Percentiles rank a stretch among this genome's conserved stretches.
Evolutionary conservation across 2,797 vertebrate species (phyloP).

Genomic region (Fistularia commersonii): DNA sequence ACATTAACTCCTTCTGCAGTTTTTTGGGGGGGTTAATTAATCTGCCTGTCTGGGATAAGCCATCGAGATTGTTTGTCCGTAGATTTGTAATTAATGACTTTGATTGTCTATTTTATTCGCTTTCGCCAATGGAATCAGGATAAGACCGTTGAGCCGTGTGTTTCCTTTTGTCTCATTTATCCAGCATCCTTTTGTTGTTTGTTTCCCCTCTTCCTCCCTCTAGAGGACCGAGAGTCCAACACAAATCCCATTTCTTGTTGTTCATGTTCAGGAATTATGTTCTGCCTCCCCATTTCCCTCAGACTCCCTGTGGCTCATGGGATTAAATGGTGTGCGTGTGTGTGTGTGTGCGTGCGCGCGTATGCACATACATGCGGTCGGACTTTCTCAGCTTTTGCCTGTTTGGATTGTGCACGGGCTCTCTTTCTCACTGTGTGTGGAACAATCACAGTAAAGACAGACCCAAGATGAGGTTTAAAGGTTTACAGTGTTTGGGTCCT

Average conservation of each 20-base stretch:
- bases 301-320: conserved; percentile 61
- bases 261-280: conserved; percentile 66
- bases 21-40: conserved; percentile 25
- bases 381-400: conserved; percentile 12
- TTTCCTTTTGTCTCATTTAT: conserved; percentile 45
- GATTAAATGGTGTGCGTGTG: conserved; percentile 60
- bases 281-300: conserved; percentile 55
- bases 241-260: conserved; percentile 65
- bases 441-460: conserved; percentile 26
- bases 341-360: conserved; percentile 17
- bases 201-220: conserved; percentile 30
- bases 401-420: conserved; percentile 28
- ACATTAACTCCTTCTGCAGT: conserved; percentile 12
- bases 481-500: conserved; percentile 13
- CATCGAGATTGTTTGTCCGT: conserved; percentile 31
- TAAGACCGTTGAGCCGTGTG: conserved; percentile 28
- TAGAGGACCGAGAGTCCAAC: conserved; percentile 41
- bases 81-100: conserved; percentile 56
- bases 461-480: conserved; percentile 29
- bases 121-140: conserved; percentile 36
- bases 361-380: neutral
- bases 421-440: conserved; percentile 30
- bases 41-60: conserved; percentile 45
- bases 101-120: conserved; percentile 37
- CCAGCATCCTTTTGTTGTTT: conserved; percentile 40